Base-by-base conservation (phyloP, 2,113 vertebrate species). In the Pluvialis apricaria region DNA sequence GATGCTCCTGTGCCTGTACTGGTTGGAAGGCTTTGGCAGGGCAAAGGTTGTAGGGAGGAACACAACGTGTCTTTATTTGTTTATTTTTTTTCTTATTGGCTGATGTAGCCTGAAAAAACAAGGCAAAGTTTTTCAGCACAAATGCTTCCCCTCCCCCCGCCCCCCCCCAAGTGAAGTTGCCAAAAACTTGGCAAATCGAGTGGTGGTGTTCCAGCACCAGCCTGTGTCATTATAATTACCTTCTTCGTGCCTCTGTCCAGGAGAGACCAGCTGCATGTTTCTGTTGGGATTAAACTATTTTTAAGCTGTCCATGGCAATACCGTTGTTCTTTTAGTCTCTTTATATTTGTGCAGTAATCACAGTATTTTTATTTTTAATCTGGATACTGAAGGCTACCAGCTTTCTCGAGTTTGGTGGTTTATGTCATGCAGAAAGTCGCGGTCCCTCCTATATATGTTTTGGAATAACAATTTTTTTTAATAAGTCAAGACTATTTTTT, bases 161-260 rank as follows among this genome's bases (percentile, higher is more conserved):
- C 32, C n/a, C 1, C 2, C 10, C 12, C 20, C 1, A 3, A 45
- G 6, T 17, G 34, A 47, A 54, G 34, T 17, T 58, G 32, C 42
- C 42, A 44, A n/a, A 69, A 24, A 12, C 26, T 24, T 44, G 40
- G 11, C 8, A 36, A 16, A 19, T 8, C 1, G 20, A 38, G 8
- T 5, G 62, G 31, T 31, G 22, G 4, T 0, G 5, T 12, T 11
- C 2, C 44, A 13, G 61, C 52, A 20, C 21, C 25, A 62, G 31
- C 11, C 51, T 3, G 2, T 11, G 40, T 9, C 26, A 0, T 31
- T 15, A 2, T 15, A 11, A 32, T 17, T 13, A 1, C n/a, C 20
- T 62, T 20, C 45, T 36, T 24, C 2, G 0, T 7, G 28, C 21
- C 60, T 62, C 42, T 73, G 40, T 57, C 9, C 21, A 13, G 60